phyloP scores from a whole-genome alignment of 2,797 vertebrate species.

The Cossypha caffra region DNA sequence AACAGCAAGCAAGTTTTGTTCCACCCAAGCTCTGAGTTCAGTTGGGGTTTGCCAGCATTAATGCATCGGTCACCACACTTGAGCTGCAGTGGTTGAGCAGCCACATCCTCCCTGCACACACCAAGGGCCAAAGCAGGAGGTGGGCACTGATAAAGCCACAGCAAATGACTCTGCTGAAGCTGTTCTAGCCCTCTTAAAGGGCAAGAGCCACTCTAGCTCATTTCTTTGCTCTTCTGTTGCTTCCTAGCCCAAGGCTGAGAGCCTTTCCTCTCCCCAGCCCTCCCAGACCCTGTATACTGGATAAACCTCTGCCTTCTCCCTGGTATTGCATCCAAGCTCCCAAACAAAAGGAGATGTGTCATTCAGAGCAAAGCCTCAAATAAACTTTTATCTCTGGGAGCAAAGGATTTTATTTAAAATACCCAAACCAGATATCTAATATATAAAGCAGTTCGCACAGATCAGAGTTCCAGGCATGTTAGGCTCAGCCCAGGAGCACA shows the following conservation, averaged over 20 bases:
- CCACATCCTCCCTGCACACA: neutral
- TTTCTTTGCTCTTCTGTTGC: neutral
- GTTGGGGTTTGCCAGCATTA: neutral
- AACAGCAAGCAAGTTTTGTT: neutral
- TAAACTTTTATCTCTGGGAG: neutral
- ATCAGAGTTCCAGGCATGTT: neutral
- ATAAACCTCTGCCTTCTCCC: neutral
- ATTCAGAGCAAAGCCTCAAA: neutral
- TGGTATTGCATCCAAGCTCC: neutral
- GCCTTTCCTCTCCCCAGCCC: neutral
- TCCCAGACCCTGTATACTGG: neutral
- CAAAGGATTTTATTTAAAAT: neutral
- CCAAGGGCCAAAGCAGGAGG: neutral
- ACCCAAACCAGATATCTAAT: neutral
- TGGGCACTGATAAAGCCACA: neutral
- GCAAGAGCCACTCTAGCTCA: neutral
- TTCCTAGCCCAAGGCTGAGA: neutral
- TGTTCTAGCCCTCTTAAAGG: neutral
- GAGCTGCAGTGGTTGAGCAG: neutral
- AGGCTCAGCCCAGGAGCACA: neutral
- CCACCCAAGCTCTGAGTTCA: neutral
- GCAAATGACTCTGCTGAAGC: neutral
- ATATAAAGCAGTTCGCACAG: neutral
- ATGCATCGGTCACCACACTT: neutral
- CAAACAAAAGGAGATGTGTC: neutral